Base-by-base conservation (phyloP, 2,113 vertebrate genomes). In the Pleuronectes platessa region DNA sequence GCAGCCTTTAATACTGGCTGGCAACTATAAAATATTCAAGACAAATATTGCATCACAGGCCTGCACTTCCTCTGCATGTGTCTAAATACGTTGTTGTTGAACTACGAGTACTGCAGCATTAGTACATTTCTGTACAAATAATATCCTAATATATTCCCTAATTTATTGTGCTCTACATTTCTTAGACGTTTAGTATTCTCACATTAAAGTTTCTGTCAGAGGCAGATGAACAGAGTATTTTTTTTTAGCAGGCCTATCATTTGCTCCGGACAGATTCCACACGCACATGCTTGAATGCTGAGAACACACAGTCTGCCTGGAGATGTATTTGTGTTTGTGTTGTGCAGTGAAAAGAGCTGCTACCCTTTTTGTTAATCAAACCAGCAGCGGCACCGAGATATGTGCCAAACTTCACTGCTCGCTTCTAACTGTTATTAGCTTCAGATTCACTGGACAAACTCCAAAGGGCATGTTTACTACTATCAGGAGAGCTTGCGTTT, bases 381-480 rank as follows among this genome's bases (percentile, higher is more conserved):
- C 42, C 68, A 69, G 31, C 59, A 40, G 58, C 27, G 23, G 17
- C 64, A 63, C 68, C 7, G 4, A 68, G 21, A 31, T 68, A 17
- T 31, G 58, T 26, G 35, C 47, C 18, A 55, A 51, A 75, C 63
- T 31, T 47, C 56, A 67, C 74, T 37, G 3, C 68, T 70, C 37
- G 20, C 51, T 55, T 71, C 58, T 70, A 53, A 53, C 61, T 74
- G 78, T 58, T 58, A 31, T 31, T 31, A 31, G 79, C 68, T 37
- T 66, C 55, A 68, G 74, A 31, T 81, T 74, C 69, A 42, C 31
- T 53, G 77, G 79, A 58, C 83, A 88, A 86, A 88, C 71, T 90
- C 81, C 84, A 88, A 88, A 90, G 82, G 73, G 69, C 56, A 75
- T 85, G 78, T 88, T 83, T 74, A 81, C 80, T 78, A 37, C 69